phyloP scores from a whole-genome alignment of 2,797 vertebrate species.

The Diglossa cyanea region DNA sequence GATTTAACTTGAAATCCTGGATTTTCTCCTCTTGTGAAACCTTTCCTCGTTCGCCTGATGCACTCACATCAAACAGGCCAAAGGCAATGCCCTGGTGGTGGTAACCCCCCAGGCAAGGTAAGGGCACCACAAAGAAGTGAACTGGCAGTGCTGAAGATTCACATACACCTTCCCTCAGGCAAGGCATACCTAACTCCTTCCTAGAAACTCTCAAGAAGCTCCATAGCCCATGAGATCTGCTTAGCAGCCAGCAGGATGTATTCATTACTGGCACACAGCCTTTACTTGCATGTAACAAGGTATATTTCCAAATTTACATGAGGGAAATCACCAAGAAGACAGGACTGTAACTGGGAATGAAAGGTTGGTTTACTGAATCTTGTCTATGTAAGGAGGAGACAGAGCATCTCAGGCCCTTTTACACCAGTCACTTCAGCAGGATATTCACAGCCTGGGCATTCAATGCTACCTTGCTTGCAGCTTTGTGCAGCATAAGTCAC shows the following conservation, averaged over 20 bases:
- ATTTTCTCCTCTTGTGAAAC: background rate
- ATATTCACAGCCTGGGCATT: background rate
- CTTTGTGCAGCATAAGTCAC: background rate
- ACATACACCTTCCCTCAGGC: background rate
- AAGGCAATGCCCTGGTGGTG: background rate
- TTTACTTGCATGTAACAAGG: background rate
- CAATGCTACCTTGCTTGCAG: background rate
- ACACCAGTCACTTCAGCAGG: background rate
- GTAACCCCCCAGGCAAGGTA: background rate
- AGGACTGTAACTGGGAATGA: background rate
- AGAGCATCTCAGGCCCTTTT: background rate
- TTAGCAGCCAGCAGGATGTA: background rate
- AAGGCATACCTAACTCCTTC: background rate
- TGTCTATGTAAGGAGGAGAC: background rate
- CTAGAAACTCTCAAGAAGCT: background rate
- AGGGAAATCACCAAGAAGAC: background rate
- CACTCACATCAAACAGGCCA: background rate
- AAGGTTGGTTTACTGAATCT: background rate
- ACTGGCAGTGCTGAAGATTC: background rate
- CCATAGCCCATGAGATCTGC: background rate
- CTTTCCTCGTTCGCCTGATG: background rate
- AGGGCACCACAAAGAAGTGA: background rate
- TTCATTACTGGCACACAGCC: background rate
- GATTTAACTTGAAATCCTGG: background rate
- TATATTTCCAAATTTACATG: background rate